Evolutionary conservation across 2,888 invertebrate species (phyloP).

Genomic region (Zhuqinia jingwanae): DNA sequence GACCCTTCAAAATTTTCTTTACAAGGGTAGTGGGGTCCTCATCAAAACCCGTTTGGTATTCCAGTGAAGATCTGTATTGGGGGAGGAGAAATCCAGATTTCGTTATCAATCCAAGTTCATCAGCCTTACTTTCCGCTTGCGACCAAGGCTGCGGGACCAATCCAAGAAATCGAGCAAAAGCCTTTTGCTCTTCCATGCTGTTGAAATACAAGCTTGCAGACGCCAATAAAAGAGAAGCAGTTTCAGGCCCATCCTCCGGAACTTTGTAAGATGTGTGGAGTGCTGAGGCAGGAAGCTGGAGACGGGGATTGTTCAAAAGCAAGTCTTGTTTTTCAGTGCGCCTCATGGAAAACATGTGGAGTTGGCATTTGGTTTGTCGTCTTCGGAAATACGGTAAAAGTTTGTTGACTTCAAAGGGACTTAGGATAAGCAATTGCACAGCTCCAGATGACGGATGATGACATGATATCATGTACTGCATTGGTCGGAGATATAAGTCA

Average conservation of each 20-base stretch:
- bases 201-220: slow-evolving; percentile 37
- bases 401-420: slow-evolving; percentile 67
- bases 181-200: background rate
- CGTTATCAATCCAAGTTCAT: slow-evolving; percentile 46
- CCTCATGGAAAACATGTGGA: slow-evolving; percentile 59
- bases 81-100: slow-evolving; percentile 46
- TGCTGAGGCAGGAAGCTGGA: background rate
- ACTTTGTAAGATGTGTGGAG: background rate
- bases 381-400: slow-evolving; percentile 42
- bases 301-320: background rate
- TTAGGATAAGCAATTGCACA: slow-evolving; percentile 33
- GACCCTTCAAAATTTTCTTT: too few species aligned
- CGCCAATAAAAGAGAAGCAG: slow-evolving; percentile 4
- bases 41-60: too few species aligned
- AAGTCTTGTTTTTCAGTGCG: slow-evolving; percentile 36
- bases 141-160: slow-evolving; percentile 47
- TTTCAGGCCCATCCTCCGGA: background rate
- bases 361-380: background rate
- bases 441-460: background rate
- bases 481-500: slow-evolving; percentile 9
- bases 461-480: slow-evolving; percentile 26
- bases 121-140: background rate
- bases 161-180: background rate
- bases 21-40: too few species aligned
- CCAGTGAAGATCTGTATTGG: too few species aligned